Percentiles rank a stretch among this genome's conserved stretches.
phyloP scores from a whole-genome alignment of 2,797 vertebrate genomes.

The Gorsachius magnificus region DNA sequence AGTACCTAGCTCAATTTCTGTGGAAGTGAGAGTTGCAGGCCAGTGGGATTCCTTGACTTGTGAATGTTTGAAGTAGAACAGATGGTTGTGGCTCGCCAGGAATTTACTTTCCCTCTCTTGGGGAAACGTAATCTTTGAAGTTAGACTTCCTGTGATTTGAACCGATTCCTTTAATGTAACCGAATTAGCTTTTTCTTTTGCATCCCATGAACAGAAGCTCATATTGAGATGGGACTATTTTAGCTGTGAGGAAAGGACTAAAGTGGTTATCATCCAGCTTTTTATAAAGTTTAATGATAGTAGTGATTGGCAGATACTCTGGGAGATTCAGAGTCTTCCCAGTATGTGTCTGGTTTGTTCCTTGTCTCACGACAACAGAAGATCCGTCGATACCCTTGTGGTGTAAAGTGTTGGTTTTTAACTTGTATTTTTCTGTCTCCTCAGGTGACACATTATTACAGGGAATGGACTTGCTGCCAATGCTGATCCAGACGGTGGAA shows the following conservation, averaged over 20 bases:
- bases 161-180: neutral
- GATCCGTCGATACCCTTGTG: neutral
- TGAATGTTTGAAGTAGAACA: neutral
- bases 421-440: neutral
- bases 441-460: conserved; percentile 90
- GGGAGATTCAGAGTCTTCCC: neutral
- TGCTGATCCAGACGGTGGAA: conserved; percentile 91
- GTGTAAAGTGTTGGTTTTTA: neutral
- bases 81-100: neutral
- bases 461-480: conserved; percentile 83
- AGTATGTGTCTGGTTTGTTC: neutral
- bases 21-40: neutral
- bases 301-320: neutral
- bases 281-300: neutral
- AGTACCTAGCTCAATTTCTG: neutral
- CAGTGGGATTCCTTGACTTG: neutral
- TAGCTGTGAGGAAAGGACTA: neutral
- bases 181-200: neutral
- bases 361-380: neutral
- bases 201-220: neutral
- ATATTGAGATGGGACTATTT: neutral
- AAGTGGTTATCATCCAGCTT: neutral
- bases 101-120: neutral
- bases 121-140: neutral
- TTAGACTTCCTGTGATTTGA: neutral